These are phyloP conservation scores for Camponotus pennsylvanicus DNA, from an alignment of 1,140 invertebrate species.

Conservation along the genomic window DNA sequence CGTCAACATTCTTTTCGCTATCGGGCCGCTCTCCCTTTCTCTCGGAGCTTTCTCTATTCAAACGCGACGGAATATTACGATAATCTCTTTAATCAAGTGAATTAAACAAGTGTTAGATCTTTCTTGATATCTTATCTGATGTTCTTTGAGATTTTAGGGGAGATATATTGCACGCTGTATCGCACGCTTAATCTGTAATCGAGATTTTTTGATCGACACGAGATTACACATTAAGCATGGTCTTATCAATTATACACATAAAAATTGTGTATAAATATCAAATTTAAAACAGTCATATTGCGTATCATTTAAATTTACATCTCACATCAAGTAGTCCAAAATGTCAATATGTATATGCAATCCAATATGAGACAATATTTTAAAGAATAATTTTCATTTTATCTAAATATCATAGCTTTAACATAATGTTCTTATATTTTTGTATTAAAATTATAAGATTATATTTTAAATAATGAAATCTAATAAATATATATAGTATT, in stretches of 20 bases:
- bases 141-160: neutral
- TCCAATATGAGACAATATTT: neutral
- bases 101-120: neutral
- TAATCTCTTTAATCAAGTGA: neutral
- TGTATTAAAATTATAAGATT: neutral
- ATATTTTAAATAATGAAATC: neutral
- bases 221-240: too few species aligned
- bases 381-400: neutral
- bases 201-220: too few species aligned
- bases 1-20: constrained; percentile 78
- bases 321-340: too few species aligned
- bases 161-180: neutral
- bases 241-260: too few species aligned
- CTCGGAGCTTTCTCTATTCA: neutral
- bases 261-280: too few species aligned
- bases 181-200: too few species aligned
- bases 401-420: neutral
- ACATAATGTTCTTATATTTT: neutral
- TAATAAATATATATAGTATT: neutral
- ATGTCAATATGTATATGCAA: too few species aligned
- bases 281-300: too few species aligned
- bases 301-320: neutral
- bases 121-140: neutral
- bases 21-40: constrained; percentile 44
- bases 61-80: neutral